Conservation (phyloP, 1,140 invertebrate species). For the Bombus soroeensis region DNA sequence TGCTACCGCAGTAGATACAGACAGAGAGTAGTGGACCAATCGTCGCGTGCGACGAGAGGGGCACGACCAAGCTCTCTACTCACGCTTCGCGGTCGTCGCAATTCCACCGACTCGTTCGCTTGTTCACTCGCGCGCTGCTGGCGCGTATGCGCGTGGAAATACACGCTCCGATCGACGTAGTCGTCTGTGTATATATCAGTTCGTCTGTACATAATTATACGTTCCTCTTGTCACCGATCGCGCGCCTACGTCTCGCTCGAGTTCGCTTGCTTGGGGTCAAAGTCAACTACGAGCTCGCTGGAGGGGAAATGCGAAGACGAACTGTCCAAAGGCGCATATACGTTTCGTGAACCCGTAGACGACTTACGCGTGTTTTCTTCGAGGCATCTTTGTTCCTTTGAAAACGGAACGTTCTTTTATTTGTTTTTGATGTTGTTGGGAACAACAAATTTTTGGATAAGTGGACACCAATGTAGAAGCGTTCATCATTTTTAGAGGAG, state of each 20-base stretch:
- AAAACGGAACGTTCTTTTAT: background rate
- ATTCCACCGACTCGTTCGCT: constrained; percentile 47
- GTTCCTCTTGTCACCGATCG: constrained; percentile 21
- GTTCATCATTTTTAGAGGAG: background rate
- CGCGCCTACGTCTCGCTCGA: constrained; percentile 26
- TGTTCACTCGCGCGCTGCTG: background rate
- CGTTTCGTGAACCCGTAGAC: background rate
- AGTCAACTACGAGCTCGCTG: constrained; percentile 54
- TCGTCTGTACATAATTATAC: constrained; percentile 29
- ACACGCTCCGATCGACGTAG: background rate
- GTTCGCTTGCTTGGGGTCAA: constrained; percentile 60
- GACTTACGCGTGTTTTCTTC: background rate
- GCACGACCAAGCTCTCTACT: constrained; percentile 67
- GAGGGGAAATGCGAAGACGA: background rate
- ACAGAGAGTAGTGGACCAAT: constrained; percentile 65
- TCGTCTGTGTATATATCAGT: background rate
- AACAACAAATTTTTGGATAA: too few relatives aligned
- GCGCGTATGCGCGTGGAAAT: background rate
- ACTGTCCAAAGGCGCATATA: background rate
- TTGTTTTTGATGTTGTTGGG: background rate
- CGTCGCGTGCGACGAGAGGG: constrained; percentile 66
- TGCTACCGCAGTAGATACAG: constrained; percentile 17
- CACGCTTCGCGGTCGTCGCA: constrained; percentile 48
- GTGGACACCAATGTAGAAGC: too few relatives aligned
- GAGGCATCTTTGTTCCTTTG: background rate